Percentiles rank a stretch among this genome's conserved stretches.
These are phyloP conservation scores for Rhadinocentrus ornatus DNA, from an alignment of 2,797 vertebrate genomes.

Conservation along the genomic window DNA sequence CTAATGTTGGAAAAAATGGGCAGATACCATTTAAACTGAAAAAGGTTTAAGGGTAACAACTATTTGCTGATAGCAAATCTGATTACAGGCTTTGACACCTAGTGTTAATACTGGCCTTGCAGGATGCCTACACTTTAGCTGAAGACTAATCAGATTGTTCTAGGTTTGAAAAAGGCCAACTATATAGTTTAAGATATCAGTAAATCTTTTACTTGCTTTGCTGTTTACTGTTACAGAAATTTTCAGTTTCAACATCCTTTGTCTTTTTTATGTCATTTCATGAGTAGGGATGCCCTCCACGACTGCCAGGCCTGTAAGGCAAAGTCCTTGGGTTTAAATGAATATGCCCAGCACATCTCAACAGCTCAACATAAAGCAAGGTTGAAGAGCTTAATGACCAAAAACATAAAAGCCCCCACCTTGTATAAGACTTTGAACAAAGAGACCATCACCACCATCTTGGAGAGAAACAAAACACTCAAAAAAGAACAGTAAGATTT, in stretches of 20 bases:
- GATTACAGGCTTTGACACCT: neutral
- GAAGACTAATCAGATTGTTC: neutral
- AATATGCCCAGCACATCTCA: slow-evolving; percentile 66
- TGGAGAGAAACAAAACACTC: slow-evolving; percentile 49
- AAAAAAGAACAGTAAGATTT: slow-evolving; percentile 51
- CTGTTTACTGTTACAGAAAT: neutral
- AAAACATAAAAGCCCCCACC: slow-evolving; percentile 2
- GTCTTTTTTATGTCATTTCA: slow-evolving; percentile 20
- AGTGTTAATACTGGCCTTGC: neutral
- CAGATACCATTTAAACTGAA: no score
- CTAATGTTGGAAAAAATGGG: neutral
- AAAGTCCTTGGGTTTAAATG: slow-evolving; percentile 24
- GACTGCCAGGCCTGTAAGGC: slow-evolving; percentile 69
- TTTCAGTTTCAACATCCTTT: neutral
- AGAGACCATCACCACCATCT: slow-evolving; percentile 1
- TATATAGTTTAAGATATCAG: neutral
- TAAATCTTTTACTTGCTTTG: neutral
- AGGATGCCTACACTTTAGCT: neutral
- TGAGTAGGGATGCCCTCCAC: slow-evolving; percentile 60
- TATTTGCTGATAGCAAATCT: neutral
- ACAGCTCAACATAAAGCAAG: slow-evolving; percentile 49
- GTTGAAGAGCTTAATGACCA: slow-evolving; percentile 32
- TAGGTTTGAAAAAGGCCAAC: neutral
- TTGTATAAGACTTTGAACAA: slow-evolving; percentile 16
- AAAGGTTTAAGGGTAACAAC: neutral